Evolutionary conservation across 1,140 invertebrate species (phyloP).

Genomic region (Dinothrombium tinctorium): DNA sequence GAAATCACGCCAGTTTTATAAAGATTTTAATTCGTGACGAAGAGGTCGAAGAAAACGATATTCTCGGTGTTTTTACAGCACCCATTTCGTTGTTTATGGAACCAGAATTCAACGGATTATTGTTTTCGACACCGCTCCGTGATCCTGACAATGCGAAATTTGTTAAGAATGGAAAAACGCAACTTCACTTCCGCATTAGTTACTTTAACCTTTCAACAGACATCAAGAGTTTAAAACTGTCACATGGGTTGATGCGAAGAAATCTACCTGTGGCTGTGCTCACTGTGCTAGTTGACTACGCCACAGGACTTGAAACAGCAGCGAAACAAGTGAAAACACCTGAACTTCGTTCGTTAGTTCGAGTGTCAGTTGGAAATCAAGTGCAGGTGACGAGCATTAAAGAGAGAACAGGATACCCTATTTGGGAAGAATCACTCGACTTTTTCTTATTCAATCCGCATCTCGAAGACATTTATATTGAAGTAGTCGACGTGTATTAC

Average conservation of each 20-base stretch:
- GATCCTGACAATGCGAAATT: background rate
- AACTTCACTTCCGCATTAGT: background rate
- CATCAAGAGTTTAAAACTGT: background rate
- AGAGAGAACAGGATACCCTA: background rate
- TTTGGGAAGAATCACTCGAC: background rate
- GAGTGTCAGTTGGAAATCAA: slow-evolving; percentile 2
- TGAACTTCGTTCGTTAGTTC: background rate
- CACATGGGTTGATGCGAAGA: too few species aligned
- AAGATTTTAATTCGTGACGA: background rate
- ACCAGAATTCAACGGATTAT: background rate
- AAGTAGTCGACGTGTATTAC: background rate
- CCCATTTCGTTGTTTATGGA: too few species aligned
- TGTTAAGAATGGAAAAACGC: background rate
- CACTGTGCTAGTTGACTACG: background rate
- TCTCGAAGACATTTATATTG: background rate
- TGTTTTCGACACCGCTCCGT: background rate
- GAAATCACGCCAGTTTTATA: background rate
- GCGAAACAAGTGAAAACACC: background rate
- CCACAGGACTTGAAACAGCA: background rate
- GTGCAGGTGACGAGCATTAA: background rate
- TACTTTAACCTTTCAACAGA: background rate
- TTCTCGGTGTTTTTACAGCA: too few species aligned
- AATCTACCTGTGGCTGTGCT: background rate
- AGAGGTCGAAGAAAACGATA: background rate
- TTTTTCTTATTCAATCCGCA: background rate